Evolutionary conservation across 64 coral and sea anemone genomes (phyloP).

Genomic region (Hydrozoanthus tunicans): DNA sequence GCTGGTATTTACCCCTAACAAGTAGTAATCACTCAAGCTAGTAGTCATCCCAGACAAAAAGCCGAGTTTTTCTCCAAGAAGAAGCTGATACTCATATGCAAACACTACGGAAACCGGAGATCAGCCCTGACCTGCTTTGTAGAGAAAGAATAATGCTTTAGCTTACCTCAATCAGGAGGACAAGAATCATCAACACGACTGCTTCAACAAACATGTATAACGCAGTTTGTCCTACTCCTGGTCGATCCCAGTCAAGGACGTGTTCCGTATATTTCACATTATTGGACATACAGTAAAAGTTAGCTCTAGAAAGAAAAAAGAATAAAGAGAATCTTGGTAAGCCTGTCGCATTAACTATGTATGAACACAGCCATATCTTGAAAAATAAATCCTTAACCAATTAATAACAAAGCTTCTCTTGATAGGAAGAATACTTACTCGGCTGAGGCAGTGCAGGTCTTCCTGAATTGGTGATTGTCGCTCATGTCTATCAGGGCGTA

Average conservation of each 20-base stretch:
- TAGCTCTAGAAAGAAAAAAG: constrained; percentile 30
- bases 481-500: constrained; percentile 73
- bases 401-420: too few species aligned
- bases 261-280: constrained; percentile 63
- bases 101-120: too few species aligned
- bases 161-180: constrained; percentile 84
- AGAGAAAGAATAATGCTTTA: neutral
- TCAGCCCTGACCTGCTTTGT: too few species aligned
- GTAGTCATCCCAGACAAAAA: too few species aligned
- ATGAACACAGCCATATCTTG: too few species aligned
- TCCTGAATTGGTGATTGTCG: constrained; percentile 60
- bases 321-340: neutral
- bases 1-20: too few species aligned
- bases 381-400: too few species aligned
- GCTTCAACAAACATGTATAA: constrained; percentile 86
- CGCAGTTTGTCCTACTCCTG: constrained; percentile 83
- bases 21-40: too few species aligned
- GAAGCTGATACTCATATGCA: too few species aligned
- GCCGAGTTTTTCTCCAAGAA: too few species aligned
- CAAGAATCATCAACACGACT: constrained; percentile 66
- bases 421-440: constrained; percentile 37
- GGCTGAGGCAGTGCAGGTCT: constrained; percentile 52
- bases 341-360: neutral
- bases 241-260: constrained; percentile 76
- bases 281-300: neutral